A percentile compares a stretch with the other conserved stretches of the same genome.
Conservation (phyloP, 1,140 invertebrate genomes). For the Sesamia nonagrioides region DNA sequence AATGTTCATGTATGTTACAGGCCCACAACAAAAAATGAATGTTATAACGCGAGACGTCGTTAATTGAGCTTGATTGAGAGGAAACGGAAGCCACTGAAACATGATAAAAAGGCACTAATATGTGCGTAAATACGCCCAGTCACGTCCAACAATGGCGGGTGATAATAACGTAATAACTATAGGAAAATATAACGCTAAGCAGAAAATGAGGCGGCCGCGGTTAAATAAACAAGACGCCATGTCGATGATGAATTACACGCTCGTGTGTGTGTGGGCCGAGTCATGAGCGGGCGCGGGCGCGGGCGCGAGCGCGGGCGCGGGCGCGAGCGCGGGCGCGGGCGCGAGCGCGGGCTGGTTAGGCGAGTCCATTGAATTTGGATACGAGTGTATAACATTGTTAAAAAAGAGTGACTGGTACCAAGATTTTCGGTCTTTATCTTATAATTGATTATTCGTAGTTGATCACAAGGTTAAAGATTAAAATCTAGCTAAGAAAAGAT, state of each 20-base stretch:
- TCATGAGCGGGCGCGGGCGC: slow-evolving; percentile 27
- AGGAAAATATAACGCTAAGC: slow-evolving; percentile 76
- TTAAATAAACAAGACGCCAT: slow-evolving; percentile 73
- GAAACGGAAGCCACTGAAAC: slow-evolving; percentile 47
- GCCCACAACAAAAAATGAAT: slow-evolving; percentile 24
- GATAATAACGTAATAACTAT: slow-evolving; percentile 52
- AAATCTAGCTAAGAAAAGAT: too few relatives aligned
- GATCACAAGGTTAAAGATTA: too few relatives aligned
- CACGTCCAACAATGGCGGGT: slow-evolving; percentile 58
- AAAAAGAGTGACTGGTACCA: too few relatives aligned
- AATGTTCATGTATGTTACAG: too few relatives aligned
- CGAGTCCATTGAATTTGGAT: too few relatives aligned
- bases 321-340: slow-evolving; percentile 11
- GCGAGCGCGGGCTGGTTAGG: too few relatives aligned
- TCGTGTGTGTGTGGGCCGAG: slow-evolving; percentile 49
- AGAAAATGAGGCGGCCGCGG: slow-evolving; percentile 61
- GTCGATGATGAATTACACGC: slow-evolving; percentile 71
- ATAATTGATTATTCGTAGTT: too few relatives aligned
- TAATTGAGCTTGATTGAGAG: slow-evolving; percentile 44
- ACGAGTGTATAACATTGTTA: too few relatives aligned
- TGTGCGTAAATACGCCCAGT: slow-evolving; percentile 51
- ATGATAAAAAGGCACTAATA: slow-evolving; percentile 33
- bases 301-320: slow-evolving; percentile 6
- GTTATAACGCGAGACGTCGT: slow-evolving; percentile 8
- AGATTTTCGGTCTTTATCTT: too few relatives aligned